Base-by-base conservation (phyloP, 2,888 invertebrate genomes). In the Netelia melanura region DNA sequence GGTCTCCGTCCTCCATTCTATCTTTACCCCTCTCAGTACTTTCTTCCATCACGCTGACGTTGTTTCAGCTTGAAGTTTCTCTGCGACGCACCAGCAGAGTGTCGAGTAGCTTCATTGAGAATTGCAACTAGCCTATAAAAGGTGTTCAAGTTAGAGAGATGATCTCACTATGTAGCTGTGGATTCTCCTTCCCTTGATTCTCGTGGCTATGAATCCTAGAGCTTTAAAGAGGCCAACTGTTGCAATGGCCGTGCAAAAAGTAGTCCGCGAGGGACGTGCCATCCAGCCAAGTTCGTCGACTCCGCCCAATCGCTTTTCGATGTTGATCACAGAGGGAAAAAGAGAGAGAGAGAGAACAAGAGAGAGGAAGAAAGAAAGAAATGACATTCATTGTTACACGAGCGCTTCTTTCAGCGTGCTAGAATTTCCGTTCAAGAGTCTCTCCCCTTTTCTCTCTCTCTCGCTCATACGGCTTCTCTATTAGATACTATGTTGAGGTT, bases 201-300 rank as follows among this genome's bases (percentile, higher is more conserved):
- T 48, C 79, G 56, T 84, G 77, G 70, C 72, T 74, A 72, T 75
- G 75, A n/a, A 62, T 70, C 67, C 64, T 58, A 68, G 87, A 87
- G 88, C 90, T 90, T 91, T 90, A 89, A 91, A 92, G 90, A 88
- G 89, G 90, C 92, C 92, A 92, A 92, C 92, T 92, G 92, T 92
- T 92, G 92, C 92, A 88, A 92, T 83, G 85, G 87, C 86, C 86
- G 86, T 82, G 86, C 90, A 91, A 92, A 71, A 92, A 91, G 89
- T 90, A 89, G 86, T 86, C 79, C 75, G 84, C 38, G 62, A 70
- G 14, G 54, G 71, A 89, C 87, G 86, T 86, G 88, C 89, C 86
- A 87, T 62, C 79, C 87, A 86, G 81, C 58, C 56, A 43, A 71
- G 70, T 67, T 79, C 58, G 84, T 82, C 71, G 58, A 74, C 79